Conservation (phyloP, 2,113 vertebrate species). For the Plectropomus leopardus region DNA sequence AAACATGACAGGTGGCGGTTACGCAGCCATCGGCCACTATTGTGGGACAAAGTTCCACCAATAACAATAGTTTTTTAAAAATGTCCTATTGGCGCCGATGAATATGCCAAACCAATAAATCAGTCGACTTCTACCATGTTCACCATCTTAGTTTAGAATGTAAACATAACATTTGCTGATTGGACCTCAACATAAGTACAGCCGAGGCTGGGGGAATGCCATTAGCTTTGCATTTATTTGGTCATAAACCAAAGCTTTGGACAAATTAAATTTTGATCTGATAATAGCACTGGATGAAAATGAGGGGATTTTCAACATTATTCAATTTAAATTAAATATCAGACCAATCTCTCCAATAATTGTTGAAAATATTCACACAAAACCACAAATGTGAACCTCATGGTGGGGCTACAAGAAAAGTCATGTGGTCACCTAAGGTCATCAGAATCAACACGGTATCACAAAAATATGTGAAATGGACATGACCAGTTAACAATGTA, state of each 20-base stretch:
- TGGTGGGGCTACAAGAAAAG: background rate
- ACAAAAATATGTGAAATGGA: too few relatives aligned
- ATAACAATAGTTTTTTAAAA: too few relatives aligned
- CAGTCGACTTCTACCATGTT: background rate
- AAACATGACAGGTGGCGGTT: too few relatives aligned
- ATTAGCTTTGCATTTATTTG: background rate
- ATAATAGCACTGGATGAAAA: conserved; percentile 5
- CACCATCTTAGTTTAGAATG: background rate
- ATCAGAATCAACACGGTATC: background rate
- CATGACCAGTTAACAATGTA: too few relatives aligned
- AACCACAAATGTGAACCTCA: conserved; percentile 15
- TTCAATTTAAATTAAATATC: background rate
- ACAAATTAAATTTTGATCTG: background rate
- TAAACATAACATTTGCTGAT: background rate
- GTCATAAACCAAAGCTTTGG: conserved; percentile 2
- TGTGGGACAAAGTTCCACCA: too few relatives aligned
- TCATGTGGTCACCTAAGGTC: background rate
- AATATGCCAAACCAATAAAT: too few relatives aligned
- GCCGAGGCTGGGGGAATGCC: background rate
- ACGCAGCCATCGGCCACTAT: too few relatives aligned
- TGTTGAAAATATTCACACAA: conserved; percentile 3
- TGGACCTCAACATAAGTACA: conserved; percentile 8
- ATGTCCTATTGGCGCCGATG: too few relatives aligned
- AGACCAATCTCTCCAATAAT: background rate
- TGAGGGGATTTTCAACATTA: background rate